Evolutionary conservation across 2,888 invertebrate genomes (phyloP).

Genomic region (Eristalis intricaria): DNA sequence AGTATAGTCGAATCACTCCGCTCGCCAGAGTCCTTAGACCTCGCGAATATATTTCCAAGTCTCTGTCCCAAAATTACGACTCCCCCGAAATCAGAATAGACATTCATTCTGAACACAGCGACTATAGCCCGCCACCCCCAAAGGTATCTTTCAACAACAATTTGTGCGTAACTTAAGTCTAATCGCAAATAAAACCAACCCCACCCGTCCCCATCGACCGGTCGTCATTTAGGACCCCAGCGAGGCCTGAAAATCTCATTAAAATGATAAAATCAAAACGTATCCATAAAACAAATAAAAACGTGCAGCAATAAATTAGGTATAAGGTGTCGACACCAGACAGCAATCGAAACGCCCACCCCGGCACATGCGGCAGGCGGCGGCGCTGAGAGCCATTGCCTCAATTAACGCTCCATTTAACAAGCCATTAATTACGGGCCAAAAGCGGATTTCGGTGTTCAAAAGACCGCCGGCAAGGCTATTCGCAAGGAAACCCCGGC

Average conservation of each 20-base stretch:
- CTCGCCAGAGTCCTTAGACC: not conserved
- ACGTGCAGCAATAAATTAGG: slow-evolving; percentile 39
- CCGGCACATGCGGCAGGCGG: not conserved
- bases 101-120: not conserved
- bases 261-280: slow-evolving; percentile 40
- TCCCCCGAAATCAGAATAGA: not conserved
- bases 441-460: slow-evolving; percentile 33
- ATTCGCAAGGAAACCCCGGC: not conserved
- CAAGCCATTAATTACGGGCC: slow-evolving; percentile 50
- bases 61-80: not conserved
- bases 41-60: not conserved
- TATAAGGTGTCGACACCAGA: slow-evolving; percentile 36
- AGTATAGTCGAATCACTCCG: not conserved
- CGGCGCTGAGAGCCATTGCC: slow-evolving; percentile 17
- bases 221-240: not conserved
- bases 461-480: slow-evolving; percentile 12
- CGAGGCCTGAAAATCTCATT: slow-evolving; percentile 26
- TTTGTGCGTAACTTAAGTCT: slow-evolving; percentile 13
- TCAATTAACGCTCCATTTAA: slow-evolving; percentile 54
- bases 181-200: slow-evolving; percentile 14
- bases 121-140: not conserved
- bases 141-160: not conserved
- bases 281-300: slow-evolving; percentile 46
- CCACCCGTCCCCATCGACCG: not conserved
- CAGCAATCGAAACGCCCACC: slow-evolving; percentile 8